Evolutionary conservation across 2,888 invertebrate species (phyloP).

Genomic region (Apotomis betuletana): DNA sequence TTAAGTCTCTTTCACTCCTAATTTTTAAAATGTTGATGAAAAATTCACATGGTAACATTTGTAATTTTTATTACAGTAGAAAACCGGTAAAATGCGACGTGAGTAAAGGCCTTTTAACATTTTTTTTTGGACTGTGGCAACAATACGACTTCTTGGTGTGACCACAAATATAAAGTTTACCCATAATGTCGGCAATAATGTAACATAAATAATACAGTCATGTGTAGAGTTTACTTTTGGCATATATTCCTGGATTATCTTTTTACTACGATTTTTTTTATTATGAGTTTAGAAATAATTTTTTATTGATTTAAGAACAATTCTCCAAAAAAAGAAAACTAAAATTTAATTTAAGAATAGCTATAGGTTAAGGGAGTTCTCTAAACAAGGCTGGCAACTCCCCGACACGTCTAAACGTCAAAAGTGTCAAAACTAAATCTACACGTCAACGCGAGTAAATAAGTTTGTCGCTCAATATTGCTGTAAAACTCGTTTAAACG

Average conservation of each 20-base stretch:
- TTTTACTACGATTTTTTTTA: too few species aligned
- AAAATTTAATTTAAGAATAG: too few species aligned
- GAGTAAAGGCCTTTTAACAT: background rate
- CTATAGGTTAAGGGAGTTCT: too few species aligned
- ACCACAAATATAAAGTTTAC: background rate
- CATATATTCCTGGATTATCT: too few species aligned
- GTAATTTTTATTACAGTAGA: background rate
- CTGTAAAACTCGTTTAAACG: background rate
- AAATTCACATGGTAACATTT: background rate
- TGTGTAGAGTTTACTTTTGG: too few species aligned
- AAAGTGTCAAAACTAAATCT: background rate
- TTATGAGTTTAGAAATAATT: too few species aligned
- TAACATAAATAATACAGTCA: background rate
- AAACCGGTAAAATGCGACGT: background rate
- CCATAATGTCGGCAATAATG: background rate
- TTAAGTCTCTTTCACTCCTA: background rate
- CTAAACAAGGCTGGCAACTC: slow-evolving; percentile 5
- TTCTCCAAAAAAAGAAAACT: too few species aligned
- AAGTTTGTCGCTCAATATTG: background rate
- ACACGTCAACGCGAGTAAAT: slow-evolving; percentile 45
- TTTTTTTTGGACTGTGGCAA: background rate
- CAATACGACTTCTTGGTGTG: background rate
- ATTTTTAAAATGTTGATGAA: slow-evolving; percentile 5
- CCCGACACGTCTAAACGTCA: slow-evolving; percentile 22
- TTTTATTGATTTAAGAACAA: too few species aligned